These are phyloP conservation scores for Trypoxylon attenuatum DNA, from an alignment of 2,888 invertebrate species.

Conservation along the genomic window DNA sequence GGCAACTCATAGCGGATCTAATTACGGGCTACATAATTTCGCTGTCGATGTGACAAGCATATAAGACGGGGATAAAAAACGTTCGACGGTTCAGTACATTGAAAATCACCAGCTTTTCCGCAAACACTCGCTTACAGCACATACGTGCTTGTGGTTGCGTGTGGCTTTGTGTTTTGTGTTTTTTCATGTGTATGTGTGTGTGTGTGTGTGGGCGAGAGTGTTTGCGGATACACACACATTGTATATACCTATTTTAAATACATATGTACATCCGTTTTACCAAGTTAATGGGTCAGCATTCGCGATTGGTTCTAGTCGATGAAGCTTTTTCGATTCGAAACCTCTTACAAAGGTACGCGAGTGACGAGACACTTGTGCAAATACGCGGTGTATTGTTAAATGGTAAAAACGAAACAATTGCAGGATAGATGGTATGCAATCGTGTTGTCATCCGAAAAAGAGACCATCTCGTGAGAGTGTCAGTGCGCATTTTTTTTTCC, in stretches of 20 bases:
- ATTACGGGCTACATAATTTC: too few relatives aligned
- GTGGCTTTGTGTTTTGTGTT: background rate
- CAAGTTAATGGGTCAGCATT: constrained; percentile 46
- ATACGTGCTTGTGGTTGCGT: constrained; percentile 21
- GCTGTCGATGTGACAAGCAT: constrained; percentile 7
- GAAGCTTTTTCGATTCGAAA: constrained; percentile 24
- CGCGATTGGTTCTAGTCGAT: constrained; percentile 23
- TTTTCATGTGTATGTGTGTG: constrained; percentile 4
- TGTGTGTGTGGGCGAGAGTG: constrained; percentile 3
- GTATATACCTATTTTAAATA: constrained; percentile 47
- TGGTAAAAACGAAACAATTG: constrained; percentile 22
- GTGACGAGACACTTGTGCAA: background rate
- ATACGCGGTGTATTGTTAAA: constrained; percentile 7
- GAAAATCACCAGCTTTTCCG: constrained; percentile 33
- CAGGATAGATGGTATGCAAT: constrained; percentile 21
- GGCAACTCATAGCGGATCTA: too few relatives aligned
- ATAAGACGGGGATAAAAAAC: constrained; percentile 28
- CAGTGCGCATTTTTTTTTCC: background rate
- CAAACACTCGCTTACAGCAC: constrained; percentile 18
- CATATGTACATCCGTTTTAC: constrained; percentile 51
- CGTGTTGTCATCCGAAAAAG: constrained; percentile 16
- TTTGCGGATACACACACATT: constrained; percentile 17
- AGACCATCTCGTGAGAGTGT: constrained; percentile 12
- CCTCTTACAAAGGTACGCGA: constrained; percentile 7
- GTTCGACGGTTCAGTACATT: constrained; percentile 34